These are phyloP conservation scores for Botia almorhae DNA, from an alignment of 2,797 vertebrate genomes.

Conservation along the genomic window DNA sequence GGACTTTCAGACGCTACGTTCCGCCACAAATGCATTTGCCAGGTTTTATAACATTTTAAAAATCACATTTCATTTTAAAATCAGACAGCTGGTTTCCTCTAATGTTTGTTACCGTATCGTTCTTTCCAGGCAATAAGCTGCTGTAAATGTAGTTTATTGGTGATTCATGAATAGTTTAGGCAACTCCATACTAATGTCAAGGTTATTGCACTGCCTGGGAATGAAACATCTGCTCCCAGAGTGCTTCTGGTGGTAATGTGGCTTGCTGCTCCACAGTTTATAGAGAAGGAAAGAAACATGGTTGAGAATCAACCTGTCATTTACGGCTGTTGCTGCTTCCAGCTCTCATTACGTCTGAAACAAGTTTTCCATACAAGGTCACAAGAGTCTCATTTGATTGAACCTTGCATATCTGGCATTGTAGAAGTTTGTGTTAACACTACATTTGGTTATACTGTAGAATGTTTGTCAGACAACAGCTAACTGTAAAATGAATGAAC, in stretches of 20 bases:
- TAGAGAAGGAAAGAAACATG: background rate
- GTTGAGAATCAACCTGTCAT: constrained; percentile 37
- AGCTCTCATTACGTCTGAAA: background rate
- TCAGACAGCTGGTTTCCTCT: background rate
- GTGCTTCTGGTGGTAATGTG: constrained; percentile 36
- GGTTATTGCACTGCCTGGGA: constrained; percentile 70
- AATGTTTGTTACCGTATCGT: background rate
- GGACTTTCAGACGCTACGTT: background rate
- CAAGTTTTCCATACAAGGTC: background rate
- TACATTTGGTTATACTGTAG: background rate
- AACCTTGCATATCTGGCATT: background rate
- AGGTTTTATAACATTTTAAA: background rate
- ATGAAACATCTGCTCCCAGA: constrained; percentile 69
- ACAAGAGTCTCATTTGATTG: background rate
- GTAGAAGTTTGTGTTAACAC: background rate
- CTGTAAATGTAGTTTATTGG: constrained; percentile 6
- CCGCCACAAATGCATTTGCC: background rate
- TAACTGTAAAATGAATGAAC: too few species aligned
- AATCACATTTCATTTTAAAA: background rate
- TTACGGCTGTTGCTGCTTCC: constrained; percentile 12
- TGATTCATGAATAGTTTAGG: constrained; percentile 29
- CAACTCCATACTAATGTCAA: constrained; percentile 61
- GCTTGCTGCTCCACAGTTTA: background rate
- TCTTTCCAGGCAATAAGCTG: background rate
- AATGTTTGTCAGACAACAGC: background rate